Evolutionary conservation across 2,113 vertebrate genomes (phyloP).

Genomic region (Vidua macroura): DNA sequence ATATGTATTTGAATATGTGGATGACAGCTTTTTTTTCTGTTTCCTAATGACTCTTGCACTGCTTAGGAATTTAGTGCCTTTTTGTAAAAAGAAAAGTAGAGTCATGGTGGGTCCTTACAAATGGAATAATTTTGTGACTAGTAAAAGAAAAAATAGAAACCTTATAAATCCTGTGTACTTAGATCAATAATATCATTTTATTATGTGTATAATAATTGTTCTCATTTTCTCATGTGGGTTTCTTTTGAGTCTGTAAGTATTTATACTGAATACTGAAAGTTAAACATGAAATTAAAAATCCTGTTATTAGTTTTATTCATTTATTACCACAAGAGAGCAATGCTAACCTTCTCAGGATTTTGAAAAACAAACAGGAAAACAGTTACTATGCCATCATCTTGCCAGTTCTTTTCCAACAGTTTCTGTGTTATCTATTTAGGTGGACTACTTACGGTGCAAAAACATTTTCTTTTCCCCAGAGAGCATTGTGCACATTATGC

Average conservation of each 20-base stretch:
- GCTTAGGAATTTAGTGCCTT: constrained; percentile 68
- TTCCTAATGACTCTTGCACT: constrained; percentile 25
- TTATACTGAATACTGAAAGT: not conserved
- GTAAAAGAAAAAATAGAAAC: not conserved
- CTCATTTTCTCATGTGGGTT: constrained; percentile 23
- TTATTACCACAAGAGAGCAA: constrained; percentile 20
- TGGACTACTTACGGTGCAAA: not conserved
- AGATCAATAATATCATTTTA: not conserved
- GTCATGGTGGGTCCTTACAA: not conserved
- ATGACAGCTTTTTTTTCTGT: not conserved
- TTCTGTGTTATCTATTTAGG: not conserved
- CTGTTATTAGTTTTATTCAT: not conserved
- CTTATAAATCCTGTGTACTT: constrained; percentile 22
- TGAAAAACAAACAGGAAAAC: not conserved
- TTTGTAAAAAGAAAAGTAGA: not conserved
- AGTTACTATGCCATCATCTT: not conserved
- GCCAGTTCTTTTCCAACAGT: not conserved
- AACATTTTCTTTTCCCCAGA: not conserved
- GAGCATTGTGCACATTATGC: not conserved
- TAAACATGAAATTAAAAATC: not conserved
- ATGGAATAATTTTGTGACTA: constrained; percentile 2
- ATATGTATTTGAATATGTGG: not conserved
- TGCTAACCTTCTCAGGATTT: not conserved
- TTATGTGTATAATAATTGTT: not conserved
- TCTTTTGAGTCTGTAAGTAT: constrained; percentile 33